Percentiles rank a stretch among this genome's conserved stretches.
Conservation (phyloP, 2,797 vertebrate genomes). For the Lutjanus campechanus region DNA sequence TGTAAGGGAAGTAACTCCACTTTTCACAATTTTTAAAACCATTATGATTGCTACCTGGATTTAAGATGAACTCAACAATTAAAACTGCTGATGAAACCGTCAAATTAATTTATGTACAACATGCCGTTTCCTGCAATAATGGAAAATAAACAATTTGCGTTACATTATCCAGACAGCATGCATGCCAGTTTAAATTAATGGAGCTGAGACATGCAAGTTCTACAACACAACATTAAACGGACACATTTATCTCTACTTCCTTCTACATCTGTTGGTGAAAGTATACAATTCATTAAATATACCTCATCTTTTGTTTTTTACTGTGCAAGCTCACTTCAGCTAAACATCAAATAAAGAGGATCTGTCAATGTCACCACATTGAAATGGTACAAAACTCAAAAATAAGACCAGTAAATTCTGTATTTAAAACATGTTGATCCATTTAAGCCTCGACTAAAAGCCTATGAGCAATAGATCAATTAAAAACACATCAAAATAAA, state of each 20-base stretch:
- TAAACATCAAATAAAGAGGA: neutral
- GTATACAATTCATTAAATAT: neutral
- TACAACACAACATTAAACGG: neutral
- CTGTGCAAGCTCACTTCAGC: neutral
- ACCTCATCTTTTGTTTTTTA: neutral
- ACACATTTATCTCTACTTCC: neutral
- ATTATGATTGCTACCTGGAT: neutral
- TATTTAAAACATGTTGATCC: neutral
- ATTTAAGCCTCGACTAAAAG: constrained; percentile 16
- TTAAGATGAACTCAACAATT: neutral
- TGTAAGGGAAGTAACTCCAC: no score
- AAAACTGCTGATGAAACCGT: constrained; percentile 2
- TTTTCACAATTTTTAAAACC: neutral
- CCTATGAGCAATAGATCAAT: constrained; percentile 12
- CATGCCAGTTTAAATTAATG: neutral
- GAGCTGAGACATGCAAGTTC: neutral
- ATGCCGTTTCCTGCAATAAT: no score
- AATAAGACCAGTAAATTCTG: neutral
- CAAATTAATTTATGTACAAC: neutral
- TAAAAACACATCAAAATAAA: constrained; percentile 17
- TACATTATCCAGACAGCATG: no score
- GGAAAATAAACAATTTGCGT: no score
- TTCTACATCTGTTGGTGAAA: neutral
- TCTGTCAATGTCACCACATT: neutral
- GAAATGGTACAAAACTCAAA: neutral